Evolutionary conservation across 1,140 invertebrate species (phyloP).

Genomic region (Andrena cerasifolii): DNA sequence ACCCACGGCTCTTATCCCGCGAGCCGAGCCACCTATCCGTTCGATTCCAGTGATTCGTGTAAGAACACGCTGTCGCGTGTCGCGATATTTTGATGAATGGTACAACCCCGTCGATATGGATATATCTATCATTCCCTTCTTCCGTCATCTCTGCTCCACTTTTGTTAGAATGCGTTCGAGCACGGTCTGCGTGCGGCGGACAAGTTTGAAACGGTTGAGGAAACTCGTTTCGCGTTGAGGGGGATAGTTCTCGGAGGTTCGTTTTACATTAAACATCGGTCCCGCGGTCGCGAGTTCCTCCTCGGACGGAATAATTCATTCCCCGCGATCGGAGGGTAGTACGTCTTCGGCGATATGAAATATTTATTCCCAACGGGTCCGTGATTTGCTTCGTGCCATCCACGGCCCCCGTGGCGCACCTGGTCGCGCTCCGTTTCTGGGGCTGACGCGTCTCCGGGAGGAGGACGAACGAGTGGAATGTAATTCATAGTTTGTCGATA

Average conservation of each 20-base stretch:
- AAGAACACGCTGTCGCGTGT: background rate
- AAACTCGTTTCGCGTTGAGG: background rate
- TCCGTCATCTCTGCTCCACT: background rate
- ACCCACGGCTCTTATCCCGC: too few relatives aligned
- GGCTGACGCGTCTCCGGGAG: background rate
- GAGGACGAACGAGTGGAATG: background rate
- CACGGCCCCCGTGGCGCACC: background rate
- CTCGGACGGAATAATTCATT: constrained; percentile 42
- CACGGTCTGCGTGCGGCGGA: background rate
- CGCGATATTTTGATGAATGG: constrained; percentile 20
- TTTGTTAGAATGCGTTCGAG: background rate
- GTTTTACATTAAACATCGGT: constrained; percentile 33
- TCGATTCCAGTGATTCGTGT: background rate
- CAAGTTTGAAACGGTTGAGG: too few relatives aligned
- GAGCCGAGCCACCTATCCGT: background rate
- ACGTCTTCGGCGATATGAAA: constrained; percentile 37
- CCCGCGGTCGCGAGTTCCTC: background rate
- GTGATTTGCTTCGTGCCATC: constrained; percentile 24
- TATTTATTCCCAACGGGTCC: constrained; percentile 38
- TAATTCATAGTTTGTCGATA: constrained; percentile 18
- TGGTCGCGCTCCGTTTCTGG: background rate
- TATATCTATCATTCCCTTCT: constrained; percentile 26
- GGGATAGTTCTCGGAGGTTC: background rate
- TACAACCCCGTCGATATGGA: constrained; percentile 7
- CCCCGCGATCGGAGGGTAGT: background rate